These are phyloP conservation scores for Eptatretus burgeri DNA, from an alignment of 2,113 vertebrate genomes.

Conservation along the genomic window DNA sequence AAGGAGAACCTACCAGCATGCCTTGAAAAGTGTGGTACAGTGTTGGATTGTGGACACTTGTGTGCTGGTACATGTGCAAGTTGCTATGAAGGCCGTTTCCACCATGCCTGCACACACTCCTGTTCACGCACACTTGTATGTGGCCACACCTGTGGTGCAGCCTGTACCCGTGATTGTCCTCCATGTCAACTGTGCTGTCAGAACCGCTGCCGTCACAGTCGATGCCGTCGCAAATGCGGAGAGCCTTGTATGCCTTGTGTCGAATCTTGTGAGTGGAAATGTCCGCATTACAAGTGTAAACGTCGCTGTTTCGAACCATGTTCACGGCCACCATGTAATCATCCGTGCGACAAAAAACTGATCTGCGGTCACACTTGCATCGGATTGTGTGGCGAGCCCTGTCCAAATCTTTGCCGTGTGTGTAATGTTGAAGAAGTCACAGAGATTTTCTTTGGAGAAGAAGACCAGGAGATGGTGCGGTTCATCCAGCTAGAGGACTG, in stretches of 20 bases:
- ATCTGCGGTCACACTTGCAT: constrained; percentile 13
- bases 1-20: constrained; percentile 18
- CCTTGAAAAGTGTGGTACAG: constrained; percentile 15
- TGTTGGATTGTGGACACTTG: constrained; percentile 36
- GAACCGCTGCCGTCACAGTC: constrained; percentile 50
- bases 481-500: constrained; percentile 14
- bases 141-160: constrained; percentile 37
- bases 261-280: constrained; percentile 47
- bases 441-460: constrained; percentile 12
- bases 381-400: constrained; percentile 14
- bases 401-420: constrained; percentile 13
- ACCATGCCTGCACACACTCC: constrained; percentile 20
- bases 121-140: constrained; percentile 39
- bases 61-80: constrained; percentile 35
- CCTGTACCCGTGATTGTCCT: constrained; percentile 34
- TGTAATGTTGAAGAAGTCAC: constrained; percentile 13
- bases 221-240: constrained; percentile 38
- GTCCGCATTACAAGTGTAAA: constrained; percentile 36
- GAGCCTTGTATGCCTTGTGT: constrained; percentile 31
- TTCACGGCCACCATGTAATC: constrained; percentile 32
- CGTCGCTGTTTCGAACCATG: constrained; percentile 59
- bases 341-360: constrained; percentile 27
- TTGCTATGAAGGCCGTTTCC: constrained; percentile 42
- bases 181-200: constrained; percentile 30
- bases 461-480: constrained; percentile 10